phyloP scores from a whole-genome alignment of 2,797 vertebrate species.

The Urosaurus nigricauda region DNA sequence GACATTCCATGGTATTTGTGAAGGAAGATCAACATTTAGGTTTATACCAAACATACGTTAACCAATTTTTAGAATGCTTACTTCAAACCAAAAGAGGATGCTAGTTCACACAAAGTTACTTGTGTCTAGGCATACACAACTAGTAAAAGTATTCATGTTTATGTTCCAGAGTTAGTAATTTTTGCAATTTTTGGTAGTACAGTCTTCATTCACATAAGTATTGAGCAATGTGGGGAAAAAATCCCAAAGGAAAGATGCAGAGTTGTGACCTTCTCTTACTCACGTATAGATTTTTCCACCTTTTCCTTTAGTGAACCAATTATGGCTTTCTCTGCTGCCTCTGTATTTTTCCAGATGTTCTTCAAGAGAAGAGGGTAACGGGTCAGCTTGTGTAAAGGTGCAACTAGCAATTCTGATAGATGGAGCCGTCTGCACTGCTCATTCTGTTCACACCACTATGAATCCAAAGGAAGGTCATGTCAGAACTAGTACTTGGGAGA shows the following conservation, averaged over 20 bases:
- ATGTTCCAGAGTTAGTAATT: neutral
- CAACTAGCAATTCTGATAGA: conserved; percentile 88
- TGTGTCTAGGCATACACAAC: too few species aligned
- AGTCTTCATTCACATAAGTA: neutral
- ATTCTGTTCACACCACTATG: conserved; percentile 90
- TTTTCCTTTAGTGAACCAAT: conserved; percentile 85
- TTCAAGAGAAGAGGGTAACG: conserved; percentile 89
- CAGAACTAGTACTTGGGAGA: too few species aligned
- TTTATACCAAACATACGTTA: neutral
- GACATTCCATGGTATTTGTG: neutral
- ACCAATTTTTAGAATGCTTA: neutral
- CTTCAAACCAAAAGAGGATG: neutral
- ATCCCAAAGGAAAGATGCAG: neutral
- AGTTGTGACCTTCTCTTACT: conserved; percentile 68
- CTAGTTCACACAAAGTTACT: too few species aligned
- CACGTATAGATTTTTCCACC: conserved; percentile 91
- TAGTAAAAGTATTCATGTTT: neutral
- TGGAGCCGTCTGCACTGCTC: conserved; percentile 87
- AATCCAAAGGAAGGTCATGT: conserved; percentile 41
- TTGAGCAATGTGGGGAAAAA: accelerated
- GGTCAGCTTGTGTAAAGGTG: conserved; percentile 87
- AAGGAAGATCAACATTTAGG: neutral
- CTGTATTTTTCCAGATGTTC: conserved; percentile 85
- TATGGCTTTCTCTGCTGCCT: conserved; percentile 76
- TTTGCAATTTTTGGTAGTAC: neutral